Base-by-base conservation (phyloP, 53 echinoderm and acorn worm genomes). In the Temnopleurus reevesii region DNA sequence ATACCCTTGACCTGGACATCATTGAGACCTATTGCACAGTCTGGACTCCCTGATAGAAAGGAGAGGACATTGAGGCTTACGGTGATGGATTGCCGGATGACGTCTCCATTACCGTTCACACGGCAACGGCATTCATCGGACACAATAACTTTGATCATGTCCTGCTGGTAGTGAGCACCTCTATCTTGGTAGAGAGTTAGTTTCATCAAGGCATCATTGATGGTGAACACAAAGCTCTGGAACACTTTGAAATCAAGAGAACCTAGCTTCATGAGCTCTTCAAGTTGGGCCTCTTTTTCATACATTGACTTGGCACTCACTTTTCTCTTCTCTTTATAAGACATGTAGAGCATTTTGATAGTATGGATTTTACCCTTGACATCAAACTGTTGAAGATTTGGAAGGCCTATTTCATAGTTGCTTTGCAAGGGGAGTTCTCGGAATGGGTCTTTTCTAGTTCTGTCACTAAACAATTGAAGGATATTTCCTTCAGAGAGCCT, bases 191-290 rank as follows among this genome's bases (percentile, higher is more conserved):
- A 95, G 25, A 94, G 86, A 7, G 95, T 81, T 35, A 97, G 31
- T 76, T 83, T 97, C 98, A 97, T 95, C n/a, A 95, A 90, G 7
- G 94, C 89, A 53, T 95, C 98, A 45, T 91, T 94, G 43, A 97
- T 90, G 43, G 91, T 56, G 43, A 63, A 81, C 13, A 94, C 89
- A 79, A 97, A 95, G 76, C 89, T 82, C 47, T 89, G 90, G 66
- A 93, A 97, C 31, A 55, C 77, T 55, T 93, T 86, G 43, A 93
- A 93, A 53, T 92, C 86, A 5, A 89, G 90, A 5, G 93, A 91
- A 18, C 94, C 95, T 3, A 97, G 79, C 64, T 97, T 97, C 28
- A 97, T 58, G 28, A 97, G 88, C 30, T 89, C 92, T 59, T 93
- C 94, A 13, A 86, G 55, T 27, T 77, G 49, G 53, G 89, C 41